These are phyloP conservation scores for Patella vulgata DNA, from an alignment of 1,140 invertebrate species.

Conservation along the genomic window DNA sequence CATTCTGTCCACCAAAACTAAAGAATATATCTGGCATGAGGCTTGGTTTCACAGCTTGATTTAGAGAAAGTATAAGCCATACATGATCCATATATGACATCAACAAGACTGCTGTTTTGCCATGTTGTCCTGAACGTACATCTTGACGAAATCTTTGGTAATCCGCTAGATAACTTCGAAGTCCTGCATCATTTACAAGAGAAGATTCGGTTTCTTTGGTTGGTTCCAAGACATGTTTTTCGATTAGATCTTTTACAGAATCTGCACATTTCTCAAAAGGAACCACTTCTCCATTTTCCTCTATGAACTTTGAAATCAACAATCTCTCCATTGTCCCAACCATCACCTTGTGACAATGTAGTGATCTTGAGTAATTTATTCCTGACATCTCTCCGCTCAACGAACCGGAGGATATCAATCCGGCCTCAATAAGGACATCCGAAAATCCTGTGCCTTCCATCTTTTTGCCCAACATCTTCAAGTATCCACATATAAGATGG, in stretches of 20 bases:
- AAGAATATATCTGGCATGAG: constrained; percentile 39
- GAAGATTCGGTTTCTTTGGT: too few relatives aligned
- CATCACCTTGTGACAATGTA: constrained; percentile 28
- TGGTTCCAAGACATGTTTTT: too few relatives aligned
- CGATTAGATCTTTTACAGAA: too few relatives aligned
- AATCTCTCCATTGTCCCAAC: constrained; percentile 19
- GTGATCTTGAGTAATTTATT: constrained; percentile 30
- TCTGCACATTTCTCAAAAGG: constrained; percentile 9
- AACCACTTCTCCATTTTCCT: constrained; percentile 1
- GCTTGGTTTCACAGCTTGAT: constrained; percentile 33
- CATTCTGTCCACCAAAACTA: constrained; percentile 40
- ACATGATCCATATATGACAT: constrained; percentile 35
- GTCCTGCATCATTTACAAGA: too few relatives aligned
- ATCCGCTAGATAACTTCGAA: too few relatives aligned
- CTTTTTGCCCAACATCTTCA: constrained; percentile 41
- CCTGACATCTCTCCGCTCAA: constrained; percentile 21
- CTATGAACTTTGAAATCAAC: constrained; percentile 1
- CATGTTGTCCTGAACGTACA: constrained; percentile 11
- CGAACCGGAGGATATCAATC: constrained; percentile 23
- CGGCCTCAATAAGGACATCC: constrained; percentile 27
- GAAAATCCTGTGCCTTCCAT: constrained; percentile 31
- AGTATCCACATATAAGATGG: constrained; percentile 28
- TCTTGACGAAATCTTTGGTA: too few relatives aligned
- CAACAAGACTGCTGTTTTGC: constrained; percentile 36
- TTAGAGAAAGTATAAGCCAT: constrained; percentile 23